Base-by-base conservation (phyloP, 2,113 vertebrate genomes). In the Pyxicephalus adspersus region DNA sequence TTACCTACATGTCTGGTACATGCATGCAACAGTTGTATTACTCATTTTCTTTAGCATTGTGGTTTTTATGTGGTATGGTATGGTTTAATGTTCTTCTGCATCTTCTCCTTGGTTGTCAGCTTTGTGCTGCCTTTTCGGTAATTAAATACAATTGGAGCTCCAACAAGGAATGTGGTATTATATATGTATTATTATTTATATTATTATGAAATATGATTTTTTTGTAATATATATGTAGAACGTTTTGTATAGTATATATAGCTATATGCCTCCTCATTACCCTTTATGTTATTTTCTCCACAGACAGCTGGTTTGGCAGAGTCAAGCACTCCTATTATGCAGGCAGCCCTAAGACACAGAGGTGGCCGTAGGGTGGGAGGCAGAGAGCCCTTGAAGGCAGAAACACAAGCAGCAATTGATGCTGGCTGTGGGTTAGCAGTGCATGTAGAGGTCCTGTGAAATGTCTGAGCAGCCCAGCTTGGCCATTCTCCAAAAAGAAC, bases 401-500 rank as follows among this genome's bases (percentile, higher is more conserved):
- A 57, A 3, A 76, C 58, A 0, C 1, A 29, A 75, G 83, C 85
- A 23, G 75, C 0, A 28, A 81, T 84, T 3, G 57, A 60, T 83
- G 83, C 88, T 73, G 26, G 78, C 57, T 71, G 83, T 2, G 85
- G 92, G 90, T 89, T 89, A 86, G 80, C 73, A 1, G 86, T 51
- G 89, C 89, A 86, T 89, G 23, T 0, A 88, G 81, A 90, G 91
- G 91, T 89, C 91, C 92, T 93, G 92, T 91, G 92, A 93, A 93
- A 51, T 0, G 78, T 64, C 65, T 23, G 87, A 85, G 89, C 29
- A 3, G 87, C 86, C 88, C 88, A 83, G 66, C 74, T 87, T 93
- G 93, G 94, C 91, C 0, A 5, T 18, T 55, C 87, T 91, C 93
- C 93, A 93, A 13, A 22, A 16, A 51, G 86, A 82, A 61, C 88